Percentiles rank a stretch among this genome's conserved stretches.
Conservation (phyloP, 2,888 invertebrate species). For the Peribatodes rhomboidaria region DNA sequence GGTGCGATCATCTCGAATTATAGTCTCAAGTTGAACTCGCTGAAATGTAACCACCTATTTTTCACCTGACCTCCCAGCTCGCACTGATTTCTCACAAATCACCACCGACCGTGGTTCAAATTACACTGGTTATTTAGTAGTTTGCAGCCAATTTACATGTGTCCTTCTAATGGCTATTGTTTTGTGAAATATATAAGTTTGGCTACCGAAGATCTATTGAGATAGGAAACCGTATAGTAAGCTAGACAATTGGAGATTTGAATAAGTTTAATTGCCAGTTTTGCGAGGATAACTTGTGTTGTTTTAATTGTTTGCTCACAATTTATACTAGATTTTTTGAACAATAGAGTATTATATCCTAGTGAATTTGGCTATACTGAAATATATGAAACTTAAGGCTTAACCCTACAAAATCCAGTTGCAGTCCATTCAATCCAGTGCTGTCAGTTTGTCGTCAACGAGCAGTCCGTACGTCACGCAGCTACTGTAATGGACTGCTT, state of each 20-base stretch:
- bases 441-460: too few relatives aligned
- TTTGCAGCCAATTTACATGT: constrained; percentile 58
- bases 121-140: constrained; percentile 53
- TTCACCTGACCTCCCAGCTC: constrained; percentile 50
- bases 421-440: too few relatives aligned
- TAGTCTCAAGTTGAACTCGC: constrained; percentile 76
- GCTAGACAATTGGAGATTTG: constrained; percentile 48
- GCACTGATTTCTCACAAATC: constrained; percentile 28
- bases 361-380: too few relatives aligned
- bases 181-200: constrained; percentile 68
- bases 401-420: too few relatives aligned
- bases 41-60: constrained; percentile 63
- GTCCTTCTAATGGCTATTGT: constrained; percentile 77
- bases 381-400: too few relatives aligned
- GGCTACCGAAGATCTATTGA: constrained; percentile 58
- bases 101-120: constrained; percentile 50
- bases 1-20: constrained; percentile 77
- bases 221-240: constrained; percentile 55
- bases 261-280: constrained; percentile 26
- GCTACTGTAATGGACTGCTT: too few relatives aligned
- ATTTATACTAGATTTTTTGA: too few relatives aligned
- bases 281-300: constrained; percentile 12
- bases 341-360: too few relatives aligned
- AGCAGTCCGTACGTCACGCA: too few relatives aligned
- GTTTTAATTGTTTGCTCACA: constrained; percentile 2